Evolutionary conservation across 1,140 invertebrate genomes (phyloP).

Genomic region (Diabrotica undecimpunctata): DNA sequence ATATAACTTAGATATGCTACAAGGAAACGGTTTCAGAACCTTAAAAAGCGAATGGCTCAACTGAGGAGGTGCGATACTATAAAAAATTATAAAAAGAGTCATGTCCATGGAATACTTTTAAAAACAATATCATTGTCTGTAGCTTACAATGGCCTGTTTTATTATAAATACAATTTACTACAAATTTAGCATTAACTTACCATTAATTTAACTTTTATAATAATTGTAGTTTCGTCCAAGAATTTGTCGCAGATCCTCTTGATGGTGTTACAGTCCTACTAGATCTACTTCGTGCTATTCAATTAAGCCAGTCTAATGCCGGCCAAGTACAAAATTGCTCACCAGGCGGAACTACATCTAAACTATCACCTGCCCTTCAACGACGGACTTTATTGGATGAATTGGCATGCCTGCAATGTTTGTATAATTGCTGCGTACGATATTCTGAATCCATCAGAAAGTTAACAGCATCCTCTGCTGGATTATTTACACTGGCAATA

Average conservation of each 20-base stretch:
- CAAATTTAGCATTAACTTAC: too few relatives aligned
- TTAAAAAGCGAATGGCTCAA: too few relatives aligned
- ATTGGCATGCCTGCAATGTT: conserved; percentile 82
- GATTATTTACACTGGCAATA: conserved; percentile 80
- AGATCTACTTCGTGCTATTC: conserved; percentile 79
- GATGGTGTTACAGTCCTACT: conserved; percentile 78
- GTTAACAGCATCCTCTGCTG: conserved; percentile 72
- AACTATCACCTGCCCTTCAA: conserved; percentile 57
- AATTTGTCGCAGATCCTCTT: conserved; percentile 78
- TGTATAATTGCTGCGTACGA: conserved; percentile 71
- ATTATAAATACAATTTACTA: too few relatives aligned
- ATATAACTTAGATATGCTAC: too few relatives aligned
- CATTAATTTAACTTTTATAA: too few relatives aligned
- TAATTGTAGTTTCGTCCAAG: conserved; percentile 77
- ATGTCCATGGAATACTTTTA: too few relatives aligned
- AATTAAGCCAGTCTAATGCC: conserved; percentile 62
- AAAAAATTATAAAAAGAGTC: too few relatives aligned
- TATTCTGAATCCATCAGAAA: conserved; percentile 71
- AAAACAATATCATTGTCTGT: too few relatives aligned
- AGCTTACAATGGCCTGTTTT: too few relatives aligned
- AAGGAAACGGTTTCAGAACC: too few relatives aligned
- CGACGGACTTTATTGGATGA: conserved; percentile 78
- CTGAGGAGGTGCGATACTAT: too few relatives aligned
- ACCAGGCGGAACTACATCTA: conserved; percentile 49
- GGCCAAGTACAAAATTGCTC: conserved; percentile 27